Evolutionary conservation across 2,797 vertebrate species (phyloP).

Genomic region (Yasuhikotakia modesta): DNA sequence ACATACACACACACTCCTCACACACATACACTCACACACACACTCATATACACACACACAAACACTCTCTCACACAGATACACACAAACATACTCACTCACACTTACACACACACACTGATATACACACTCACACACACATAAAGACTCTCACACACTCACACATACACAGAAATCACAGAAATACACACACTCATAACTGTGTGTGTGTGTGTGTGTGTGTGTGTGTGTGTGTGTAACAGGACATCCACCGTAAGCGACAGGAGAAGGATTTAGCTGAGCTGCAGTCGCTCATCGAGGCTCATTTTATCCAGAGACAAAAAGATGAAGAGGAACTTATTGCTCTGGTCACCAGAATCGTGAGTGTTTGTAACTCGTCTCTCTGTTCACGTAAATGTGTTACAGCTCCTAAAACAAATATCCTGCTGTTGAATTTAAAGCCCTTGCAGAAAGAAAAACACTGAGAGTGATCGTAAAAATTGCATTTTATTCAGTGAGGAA

Average conservation of each 20-base stretch:
- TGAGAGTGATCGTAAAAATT: neutral
- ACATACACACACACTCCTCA: conserved; percentile 6
- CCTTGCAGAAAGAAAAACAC: neutral
- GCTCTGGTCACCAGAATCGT: conserved; percentile 94
- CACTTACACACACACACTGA: too few relatives aligned
- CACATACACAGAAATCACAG: too few relatives aligned
- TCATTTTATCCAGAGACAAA: conserved; percentile 94
- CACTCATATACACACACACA: too few relatives aligned
- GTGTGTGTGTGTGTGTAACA: conserved; percentile 62
- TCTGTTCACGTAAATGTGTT: too few relatives aligned
- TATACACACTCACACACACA: too few relatives aligned
- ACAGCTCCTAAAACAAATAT: too few relatives aligned
- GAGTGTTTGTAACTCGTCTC: conserved; percentile 57
- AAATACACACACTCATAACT: too few relatives aligned
- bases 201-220: too few relatives aligned
- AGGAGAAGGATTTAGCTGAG: conserved; percentile 95
- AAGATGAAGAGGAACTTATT: conserved; percentile 94
- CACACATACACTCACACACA: too few relatives aligned
- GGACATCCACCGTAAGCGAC: conserved; percentile 98
- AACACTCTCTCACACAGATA: too few relatives aligned
- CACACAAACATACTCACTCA: too few relatives aligned
- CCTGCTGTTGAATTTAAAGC: neutral
- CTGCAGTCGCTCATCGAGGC: conserved; percentile 94
- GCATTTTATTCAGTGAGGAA: neutral
- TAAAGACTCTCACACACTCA: too few relatives aligned